These are phyloP conservation scores for Timema podura DNA, from an alignment of 2,888 invertebrate species.

Conservation along the genomic window DNA sequence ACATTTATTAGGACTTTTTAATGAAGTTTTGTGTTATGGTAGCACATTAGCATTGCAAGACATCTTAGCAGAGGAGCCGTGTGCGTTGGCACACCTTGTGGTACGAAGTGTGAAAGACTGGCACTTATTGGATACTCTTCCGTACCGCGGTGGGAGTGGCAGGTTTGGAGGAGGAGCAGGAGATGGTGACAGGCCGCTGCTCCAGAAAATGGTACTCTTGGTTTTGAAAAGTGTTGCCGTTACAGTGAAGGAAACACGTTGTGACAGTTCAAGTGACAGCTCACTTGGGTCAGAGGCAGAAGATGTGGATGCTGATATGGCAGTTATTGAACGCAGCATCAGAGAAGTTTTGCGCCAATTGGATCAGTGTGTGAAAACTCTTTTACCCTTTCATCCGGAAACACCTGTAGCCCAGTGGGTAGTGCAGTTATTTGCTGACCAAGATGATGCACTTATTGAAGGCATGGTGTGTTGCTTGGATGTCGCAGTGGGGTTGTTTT, in stretches of 20 bases:
- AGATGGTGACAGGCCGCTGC: slow-evolving; percentile 67
- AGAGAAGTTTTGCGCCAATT: slow-evolving; percentile 76
- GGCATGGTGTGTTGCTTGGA: slow-evolving; percentile 89
- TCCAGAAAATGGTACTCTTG: slow-evolving; percentile 82
- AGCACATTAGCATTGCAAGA: slow-evolving; percentile 86
- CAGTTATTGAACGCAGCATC: slow-evolving; percentile 79
- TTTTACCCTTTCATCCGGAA: slow-evolving; percentile 81
- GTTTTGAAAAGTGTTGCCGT: slow-evolving; percentile 86
- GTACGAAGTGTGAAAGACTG: slow-evolving; percentile 83
- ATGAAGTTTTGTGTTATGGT: slow-evolving; percentile 87
- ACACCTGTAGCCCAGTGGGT: slow-evolving; percentile 84
- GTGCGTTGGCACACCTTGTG: slow-evolving; percentile 78
- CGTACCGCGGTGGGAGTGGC: slow-evolving; percentile 46
- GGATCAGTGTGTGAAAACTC: slow-evolving; percentile 75
- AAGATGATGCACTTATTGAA: slow-evolving; percentile 87
- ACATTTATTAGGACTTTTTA: slow-evolving; percentile 78
- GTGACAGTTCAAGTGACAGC: slow-evolving; percentile 76
- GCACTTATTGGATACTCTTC: slow-evolving; percentile 60
- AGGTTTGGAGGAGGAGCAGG: slow-evolving; percentile 50
- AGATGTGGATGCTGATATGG: slow-evolving; percentile 85
- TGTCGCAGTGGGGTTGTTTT: slow-evolving; percentile 79
- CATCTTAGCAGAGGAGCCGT: slow-evolving; percentile 82
- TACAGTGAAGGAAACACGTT: slow-evolving; percentile 83
- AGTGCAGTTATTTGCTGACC: slow-evolving; percentile 82
- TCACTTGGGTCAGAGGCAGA: slow-evolving; percentile 80